Conservation (phyloP, 1,140 invertebrate genomes). For the Danaus melanippus region DNA sequence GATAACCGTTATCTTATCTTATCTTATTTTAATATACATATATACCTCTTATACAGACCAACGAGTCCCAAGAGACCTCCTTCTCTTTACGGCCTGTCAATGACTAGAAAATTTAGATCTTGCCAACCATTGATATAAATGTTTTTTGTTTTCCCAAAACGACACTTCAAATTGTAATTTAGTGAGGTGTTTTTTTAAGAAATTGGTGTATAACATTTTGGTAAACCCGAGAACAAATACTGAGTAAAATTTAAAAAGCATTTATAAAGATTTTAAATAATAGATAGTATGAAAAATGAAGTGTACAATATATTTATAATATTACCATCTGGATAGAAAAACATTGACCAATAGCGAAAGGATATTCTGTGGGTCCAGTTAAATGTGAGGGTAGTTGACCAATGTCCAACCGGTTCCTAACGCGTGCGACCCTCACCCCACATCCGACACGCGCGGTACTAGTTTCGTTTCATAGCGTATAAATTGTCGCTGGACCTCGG, state of each 20-base stretch:
- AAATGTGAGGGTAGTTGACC: conserved; percentile 29
- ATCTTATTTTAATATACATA: conserved; percentile 32
- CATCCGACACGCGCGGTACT: conserved; percentile 14
- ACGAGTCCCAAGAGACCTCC: conserved; percentile 52
- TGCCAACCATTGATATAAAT: conserved; percentile 69
- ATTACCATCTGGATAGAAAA: conserved; percentile 43
- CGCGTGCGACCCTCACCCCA: conserved; percentile 12
- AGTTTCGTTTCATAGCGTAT: conserved; percentile 27
- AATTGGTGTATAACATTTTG: conserved; percentile 4
- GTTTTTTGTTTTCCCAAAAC: conserved; percentile 71
- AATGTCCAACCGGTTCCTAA: conserved; percentile 47
- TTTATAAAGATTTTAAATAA: too few species aligned
- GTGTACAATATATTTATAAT: conserved; percentile 1
- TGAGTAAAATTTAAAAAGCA: too few species aligned
- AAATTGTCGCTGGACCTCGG: conserved; percentile 54
- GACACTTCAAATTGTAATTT: conserved; percentile 68
- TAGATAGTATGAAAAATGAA: too few species aligned
- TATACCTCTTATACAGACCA: conserved; percentile 29
- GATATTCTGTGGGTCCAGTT: conserved; percentile 11
- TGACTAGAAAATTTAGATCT: conserved; percentile 69
- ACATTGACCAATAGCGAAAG: conserved; percentile 27
- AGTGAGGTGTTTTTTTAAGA: conserved; percentile 32
- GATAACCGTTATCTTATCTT: background rate
- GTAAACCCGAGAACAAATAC: too few species aligned
- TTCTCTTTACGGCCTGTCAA: conserved; percentile 68